A percentile compares a stretch with the other conserved stretches of the same genome.
phyloP scores from a whole-genome alignment of 2,888 invertebrate genomes.

The Cheilosia soror region DNA sequence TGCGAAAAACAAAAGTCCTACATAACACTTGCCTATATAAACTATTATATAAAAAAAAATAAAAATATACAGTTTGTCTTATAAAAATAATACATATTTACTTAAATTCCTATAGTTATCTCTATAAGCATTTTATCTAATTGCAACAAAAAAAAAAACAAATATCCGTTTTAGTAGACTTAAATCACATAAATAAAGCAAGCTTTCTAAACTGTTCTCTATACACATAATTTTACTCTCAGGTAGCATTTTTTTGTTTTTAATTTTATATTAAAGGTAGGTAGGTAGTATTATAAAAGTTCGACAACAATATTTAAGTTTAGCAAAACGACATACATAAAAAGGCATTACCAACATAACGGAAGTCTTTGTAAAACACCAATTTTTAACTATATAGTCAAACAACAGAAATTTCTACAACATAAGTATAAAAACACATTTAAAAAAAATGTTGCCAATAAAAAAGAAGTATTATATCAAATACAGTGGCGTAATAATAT shows the following conservation, averaged over 20 bases:
- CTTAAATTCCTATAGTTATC: constrained; percentile 7
- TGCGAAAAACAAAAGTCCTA: too few species aligned
- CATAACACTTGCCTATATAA: too few species aligned
- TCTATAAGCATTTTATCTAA: constrained; percentile 30
- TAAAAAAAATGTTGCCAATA: constrained; percentile 47
- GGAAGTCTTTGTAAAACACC: constrained; percentile 36
- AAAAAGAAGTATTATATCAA: constrained; percentile 11
- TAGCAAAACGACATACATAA: constrained; percentile 70
- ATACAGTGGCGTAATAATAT: constrained; percentile 28
- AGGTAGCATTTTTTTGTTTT: neutral
- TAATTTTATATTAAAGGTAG: too few species aligned
- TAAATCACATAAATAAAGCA: constrained; percentile 27
- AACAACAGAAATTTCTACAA: constrained; percentile 57
- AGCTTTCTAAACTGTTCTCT: constrained; percentile 21
- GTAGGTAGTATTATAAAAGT: neutral
- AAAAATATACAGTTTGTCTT: neutral
- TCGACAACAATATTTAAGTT: constrained; percentile 54
- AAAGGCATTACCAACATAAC: constrained; percentile 1
- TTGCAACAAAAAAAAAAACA: constrained; percentile 20
- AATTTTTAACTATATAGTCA: constrained; percentile 38
- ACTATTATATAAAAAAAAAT: neutral
- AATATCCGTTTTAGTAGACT: constrained; percentile 6
- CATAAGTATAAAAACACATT: constrained; percentile 40
- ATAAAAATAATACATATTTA: neutral
- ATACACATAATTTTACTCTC: constrained; percentile 14